Evolutionary conservation across 30 jellyfish, hydroid and myxozoan species (phyloP), one percentile per base, ranked within the genome.

Genomic region (Morbakka virulenta): DNA sequence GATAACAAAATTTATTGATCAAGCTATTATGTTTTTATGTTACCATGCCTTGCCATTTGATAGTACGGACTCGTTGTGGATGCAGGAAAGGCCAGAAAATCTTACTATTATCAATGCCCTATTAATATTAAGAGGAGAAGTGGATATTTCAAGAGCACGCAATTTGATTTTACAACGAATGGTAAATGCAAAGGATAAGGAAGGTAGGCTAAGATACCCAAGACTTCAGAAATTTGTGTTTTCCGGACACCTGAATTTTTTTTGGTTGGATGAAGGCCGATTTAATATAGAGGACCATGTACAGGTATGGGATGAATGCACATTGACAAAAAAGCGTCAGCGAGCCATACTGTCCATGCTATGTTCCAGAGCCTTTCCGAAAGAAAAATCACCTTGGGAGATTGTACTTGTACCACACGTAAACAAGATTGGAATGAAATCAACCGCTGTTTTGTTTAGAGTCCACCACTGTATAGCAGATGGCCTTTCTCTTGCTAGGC

Each of bases 381-480:
- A n/a, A 33, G 49, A 28, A 17, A 48, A 61, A 41, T 87, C 96
- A 22, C 96, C 96, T 4, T 87, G 96, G 96, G 96, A 87, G 47
- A 68, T 50, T 29, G 50, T 65, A 1, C 79, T 74, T 6, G 72
- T 87, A 4, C 92, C 96, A 3, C 75, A 41, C 36, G 53, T 72
- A 27, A 85, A 84, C 30, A 83, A 80, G 12, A 72, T 33, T 28
- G 92, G 76, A 30, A 62, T 50, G 17, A 21, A 31, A 31, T 79
- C 64, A 77, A 75, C 97, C 22, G 97, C 85, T 1, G 23, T 81
- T 36, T 72, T 74, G 4, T 61, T 81, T n/a, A 76, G 97, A 28
- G 52, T 69, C 69, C 91, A 85, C 49, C 97, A 89, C 64, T 77
- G 95, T 77, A 52, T 89, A 11, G 95, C 97, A 4, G 97, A 89